Conservation (phyloP, 2,113 vertebrate genomes). For the Strix uralensis region DNA sequence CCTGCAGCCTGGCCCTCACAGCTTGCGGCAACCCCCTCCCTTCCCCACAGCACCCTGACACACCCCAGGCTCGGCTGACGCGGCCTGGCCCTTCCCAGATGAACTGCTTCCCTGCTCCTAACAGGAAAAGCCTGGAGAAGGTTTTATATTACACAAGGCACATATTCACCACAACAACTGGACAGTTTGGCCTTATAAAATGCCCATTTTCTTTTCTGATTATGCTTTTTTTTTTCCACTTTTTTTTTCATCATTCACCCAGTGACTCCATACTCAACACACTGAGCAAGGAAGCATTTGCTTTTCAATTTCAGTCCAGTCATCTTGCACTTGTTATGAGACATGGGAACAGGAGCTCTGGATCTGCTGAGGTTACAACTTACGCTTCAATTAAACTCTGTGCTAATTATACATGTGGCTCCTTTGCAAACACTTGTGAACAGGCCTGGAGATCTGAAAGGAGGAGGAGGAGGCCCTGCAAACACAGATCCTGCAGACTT, state of each 20-base stretch:
- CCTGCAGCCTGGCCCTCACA: not conserved
- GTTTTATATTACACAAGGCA: not conserved
- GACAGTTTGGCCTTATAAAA: not conserved
- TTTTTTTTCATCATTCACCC: not conserved
- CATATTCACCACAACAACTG: not conserved
- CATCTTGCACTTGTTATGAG: not conserved
- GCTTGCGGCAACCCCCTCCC: too few species aligned
- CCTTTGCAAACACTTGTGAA: not conserved
- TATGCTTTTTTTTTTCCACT: not conserved
- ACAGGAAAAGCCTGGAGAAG: accelerated
- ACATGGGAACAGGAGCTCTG: not conserved
- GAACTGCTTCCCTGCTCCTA: not conserved
- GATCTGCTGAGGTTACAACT: not conserved
- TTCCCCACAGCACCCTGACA: not conserved
- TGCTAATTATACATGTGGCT: not conserved
- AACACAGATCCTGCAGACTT: not conserved
- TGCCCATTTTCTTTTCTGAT: not conserved
- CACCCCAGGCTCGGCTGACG: accelerated
- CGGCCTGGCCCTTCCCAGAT: not conserved
- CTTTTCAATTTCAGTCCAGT: not conserved
- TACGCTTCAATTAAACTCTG: not conserved
- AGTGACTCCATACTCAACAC: not conserved
- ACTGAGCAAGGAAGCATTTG: not conserved
- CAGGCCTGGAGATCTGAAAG: not conserved
- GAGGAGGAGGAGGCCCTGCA: not conserved